A percentile compares a stretch with the other conserved stretches of the same genome.
These are phyloP conservation scores for Sarcophaga subvicina DNA, from an alignment of 2,888 invertebrate genomes.

Conservation along the genomic window DNA sequence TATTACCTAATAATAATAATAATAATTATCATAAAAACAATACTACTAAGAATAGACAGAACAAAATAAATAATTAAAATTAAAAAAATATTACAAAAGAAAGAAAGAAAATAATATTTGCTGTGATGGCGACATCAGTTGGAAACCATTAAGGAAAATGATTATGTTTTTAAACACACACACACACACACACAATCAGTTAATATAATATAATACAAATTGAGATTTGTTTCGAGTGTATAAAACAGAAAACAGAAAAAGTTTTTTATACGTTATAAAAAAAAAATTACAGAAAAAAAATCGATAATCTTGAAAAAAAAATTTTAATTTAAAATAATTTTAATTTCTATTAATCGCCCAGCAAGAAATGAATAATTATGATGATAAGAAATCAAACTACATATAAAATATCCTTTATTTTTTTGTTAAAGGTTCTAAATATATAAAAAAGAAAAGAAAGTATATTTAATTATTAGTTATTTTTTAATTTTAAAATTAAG, in stretches of 20 bases:
- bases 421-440: slow-evolving; percentile 33
- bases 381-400: no score
- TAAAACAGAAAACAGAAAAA: neutral
- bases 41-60: slow-evolving; percentile 29
- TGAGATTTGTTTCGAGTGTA: slow-evolving; percentile 20
- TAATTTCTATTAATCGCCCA: no score
- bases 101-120: neutral
- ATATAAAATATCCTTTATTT: neutral
- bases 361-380: no score
- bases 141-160: neutral
- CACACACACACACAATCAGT: no score
- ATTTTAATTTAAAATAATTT: no score
- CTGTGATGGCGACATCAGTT: slow-evolving; percentile 13
- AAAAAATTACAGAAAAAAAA: slow-evolving; percentile 23
- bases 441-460: slow-evolving; percentile 4
- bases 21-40: neutral
- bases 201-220: neutral
- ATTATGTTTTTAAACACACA: neutral
- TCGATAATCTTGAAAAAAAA: neutral
- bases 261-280: neutral
- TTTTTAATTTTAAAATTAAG: slow-evolving; percentile 44
- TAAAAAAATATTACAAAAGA: slow-evolving; percentile 1
- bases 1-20: slow-evolving; percentile 41
- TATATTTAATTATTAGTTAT: slow-evolving; percentile 45
- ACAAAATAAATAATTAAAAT: neutral